Evolutionary conservation across 2,888 invertebrate species (phyloP).

Genomic region (Camptogramma bilineatum): DNA sequence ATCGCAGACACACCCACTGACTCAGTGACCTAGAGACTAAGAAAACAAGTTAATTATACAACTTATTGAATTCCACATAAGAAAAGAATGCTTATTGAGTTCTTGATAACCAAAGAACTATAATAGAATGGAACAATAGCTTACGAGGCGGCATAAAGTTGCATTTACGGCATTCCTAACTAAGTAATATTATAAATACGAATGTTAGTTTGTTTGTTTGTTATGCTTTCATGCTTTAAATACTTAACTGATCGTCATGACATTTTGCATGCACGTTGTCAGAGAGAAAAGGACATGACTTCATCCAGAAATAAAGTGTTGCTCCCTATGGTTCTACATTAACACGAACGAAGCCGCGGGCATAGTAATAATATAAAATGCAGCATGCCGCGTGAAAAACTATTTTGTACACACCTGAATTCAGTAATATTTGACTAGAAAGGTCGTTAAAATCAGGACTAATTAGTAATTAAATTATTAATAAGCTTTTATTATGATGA

Average conservation of each 20-base stretch:
- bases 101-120: constrained; percentile 51
- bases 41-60: constrained; percentile 73
- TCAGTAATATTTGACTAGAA: constrained; percentile 63
- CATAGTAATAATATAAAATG: constrained; percentile 61
- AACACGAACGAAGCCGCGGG: too few species aligned
- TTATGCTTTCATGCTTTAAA: too few species aligned
- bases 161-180: constrained; percentile 57
- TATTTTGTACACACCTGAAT: constrained; percentile 63
- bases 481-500: constrained; percentile 3
- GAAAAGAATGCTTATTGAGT: constrained; percentile 18
- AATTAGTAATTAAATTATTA: constrained; percentile 9
- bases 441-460: constrained; percentile 65
- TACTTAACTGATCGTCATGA: too few species aligned
- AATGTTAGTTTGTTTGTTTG: too few species aligned
- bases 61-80: constrained; percentile 56
- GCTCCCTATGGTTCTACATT: too few species aligned
- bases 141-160: constrained; percentile 56
- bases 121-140: constrained; percentile 67
- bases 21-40: constrained; percentile 70
- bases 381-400: constrained; percentile 70
- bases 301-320: too few species aligned
- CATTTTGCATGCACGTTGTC: too few species aligned
- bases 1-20: constrained; percentile 62
- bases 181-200: too few species aligned
- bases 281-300: too few species aligned